phyloP scores from a whole-genome alignment of 2,888 invertebrate species.

The Magallana nippona region DNA sequence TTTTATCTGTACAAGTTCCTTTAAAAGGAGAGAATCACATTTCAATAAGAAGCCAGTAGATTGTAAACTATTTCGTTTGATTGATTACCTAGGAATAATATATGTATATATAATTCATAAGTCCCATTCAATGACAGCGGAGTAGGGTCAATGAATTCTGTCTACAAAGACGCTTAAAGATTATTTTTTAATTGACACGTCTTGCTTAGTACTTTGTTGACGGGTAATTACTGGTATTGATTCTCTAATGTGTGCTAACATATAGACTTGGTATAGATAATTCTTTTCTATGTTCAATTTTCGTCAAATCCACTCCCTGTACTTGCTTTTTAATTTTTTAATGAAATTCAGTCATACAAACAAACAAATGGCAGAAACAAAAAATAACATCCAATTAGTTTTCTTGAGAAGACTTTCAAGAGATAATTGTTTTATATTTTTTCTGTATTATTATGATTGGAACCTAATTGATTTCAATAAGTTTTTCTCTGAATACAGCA shows the following conservation, averaged over 20 bases:
- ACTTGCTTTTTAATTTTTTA: no score
- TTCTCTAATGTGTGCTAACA: background rate
- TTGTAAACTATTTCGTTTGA: conserved; percentile 13
- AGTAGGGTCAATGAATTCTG: conserved; percentile 29
- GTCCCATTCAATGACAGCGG: background rate
- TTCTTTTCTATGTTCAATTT: no score
- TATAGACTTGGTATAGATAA: no score
- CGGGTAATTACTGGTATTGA: background rate
- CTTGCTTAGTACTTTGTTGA: background rate
- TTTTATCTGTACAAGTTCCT: background rate
- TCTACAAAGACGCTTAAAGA: background rate
- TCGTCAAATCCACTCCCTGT: no score
- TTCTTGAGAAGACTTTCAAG: no score
- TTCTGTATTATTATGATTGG: no score
- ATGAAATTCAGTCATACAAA: no score
- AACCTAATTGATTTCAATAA: no score
- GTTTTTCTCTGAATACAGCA: no score
- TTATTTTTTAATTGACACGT: conserved; percentile 11
- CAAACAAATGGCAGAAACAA: no score
- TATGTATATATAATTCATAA: background rate
- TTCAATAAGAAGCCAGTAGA: conserved; percentile 27
- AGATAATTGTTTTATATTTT: no score
- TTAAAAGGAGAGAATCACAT: background rate
- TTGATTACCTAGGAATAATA: conserved; percentile 18
- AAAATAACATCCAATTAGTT: no score